Base-by-base conservation (phyloP, 2,113 vertebrate genomes). In the Amphilophus citrinellus region DNA sequence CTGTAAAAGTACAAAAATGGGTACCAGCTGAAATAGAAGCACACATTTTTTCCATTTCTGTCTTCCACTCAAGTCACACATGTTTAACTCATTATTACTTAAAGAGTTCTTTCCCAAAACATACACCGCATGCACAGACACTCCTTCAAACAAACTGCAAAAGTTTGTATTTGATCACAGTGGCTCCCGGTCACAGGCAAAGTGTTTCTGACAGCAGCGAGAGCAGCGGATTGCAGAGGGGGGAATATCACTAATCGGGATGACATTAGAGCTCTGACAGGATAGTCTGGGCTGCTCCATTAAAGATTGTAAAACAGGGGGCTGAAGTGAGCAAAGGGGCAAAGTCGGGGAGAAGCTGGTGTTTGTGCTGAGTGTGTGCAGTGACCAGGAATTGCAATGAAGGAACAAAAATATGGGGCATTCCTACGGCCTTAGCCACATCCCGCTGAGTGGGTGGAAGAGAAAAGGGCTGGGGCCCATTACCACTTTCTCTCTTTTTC, bases 401-500 rank as follows among this genome's bases (percentile, higher is more conserved):
- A 80, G 83, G 71, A 91, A 88, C 88, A 91, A 91, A 90, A 93
- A 95, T 89, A 93, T 22, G 66, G 88, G 89, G 92, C 94, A 94
- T 94, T 94, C 92, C 85, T 90, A 71, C 2, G 68, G 86, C 75
- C 84, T 92, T 61, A 94, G 86, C 81, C 91, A 92, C 85, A 92
- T 93, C 89, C 86, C 93, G 93, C 84, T n/a, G 77, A 84, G 89
- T 90, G 92, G 90, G 92, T 91, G 91, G 83, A 94, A 87, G 82
- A 87, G 82, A 86, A 91, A 89, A 89, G 61, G 83, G 77, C 85
- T 87, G 73, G 82, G 85, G 84, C 73, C 81, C 79, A 59, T 89
- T 79, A 84, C 35, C 2, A 77, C 80, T 76, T 76, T 84, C 61
- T 60, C 42, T 66, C 47, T 42, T 44, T 50, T 44, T 22, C 66